phyloP scores from a whole-genome alignment of 2,113 vertebrate genomes.

The Puffinus mauretanicus region DNA sequence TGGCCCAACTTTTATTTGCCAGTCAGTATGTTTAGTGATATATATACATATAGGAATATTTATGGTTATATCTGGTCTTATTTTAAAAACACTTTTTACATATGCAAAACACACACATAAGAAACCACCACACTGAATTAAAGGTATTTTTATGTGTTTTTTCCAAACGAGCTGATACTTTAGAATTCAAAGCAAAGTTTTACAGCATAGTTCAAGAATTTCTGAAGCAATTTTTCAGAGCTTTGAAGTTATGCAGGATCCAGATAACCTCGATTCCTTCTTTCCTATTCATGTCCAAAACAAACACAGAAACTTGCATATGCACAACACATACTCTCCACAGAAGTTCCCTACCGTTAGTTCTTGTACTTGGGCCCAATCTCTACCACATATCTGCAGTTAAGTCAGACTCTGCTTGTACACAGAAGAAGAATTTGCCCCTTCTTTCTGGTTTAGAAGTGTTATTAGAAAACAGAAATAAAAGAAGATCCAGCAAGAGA shows the following conservation, averaged over 20 bases:
- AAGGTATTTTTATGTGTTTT: neutral
- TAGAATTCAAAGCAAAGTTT: neutral
- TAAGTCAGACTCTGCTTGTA: neutral
- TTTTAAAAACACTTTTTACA: neutral
- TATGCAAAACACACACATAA: neutral
- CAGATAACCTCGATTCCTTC: neutral
- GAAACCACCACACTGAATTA: neutral
- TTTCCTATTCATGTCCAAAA: neutral
- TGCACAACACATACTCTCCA: neutral
- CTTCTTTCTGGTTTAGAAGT: neutral
- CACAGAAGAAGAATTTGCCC: neutral
- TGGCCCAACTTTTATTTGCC: neutral
- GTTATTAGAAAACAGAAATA: neutral
- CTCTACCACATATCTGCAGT: neutral
- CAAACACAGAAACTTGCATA: constrained; percentile 27
- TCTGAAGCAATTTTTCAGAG: neutral
- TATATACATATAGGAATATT: neutral
- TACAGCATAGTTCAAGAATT: neutral
- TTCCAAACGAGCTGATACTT: neutral
- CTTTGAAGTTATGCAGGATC: neutral
- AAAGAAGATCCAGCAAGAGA: neutral
- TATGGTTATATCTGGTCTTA: neutral
- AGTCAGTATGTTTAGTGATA: neutral
- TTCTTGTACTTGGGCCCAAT: neutral
- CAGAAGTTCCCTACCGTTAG: neutral